phyloP scores from a whole-genome alignment of 2,888 invertebrate species.

The Nemurella pictetii region DNA sequence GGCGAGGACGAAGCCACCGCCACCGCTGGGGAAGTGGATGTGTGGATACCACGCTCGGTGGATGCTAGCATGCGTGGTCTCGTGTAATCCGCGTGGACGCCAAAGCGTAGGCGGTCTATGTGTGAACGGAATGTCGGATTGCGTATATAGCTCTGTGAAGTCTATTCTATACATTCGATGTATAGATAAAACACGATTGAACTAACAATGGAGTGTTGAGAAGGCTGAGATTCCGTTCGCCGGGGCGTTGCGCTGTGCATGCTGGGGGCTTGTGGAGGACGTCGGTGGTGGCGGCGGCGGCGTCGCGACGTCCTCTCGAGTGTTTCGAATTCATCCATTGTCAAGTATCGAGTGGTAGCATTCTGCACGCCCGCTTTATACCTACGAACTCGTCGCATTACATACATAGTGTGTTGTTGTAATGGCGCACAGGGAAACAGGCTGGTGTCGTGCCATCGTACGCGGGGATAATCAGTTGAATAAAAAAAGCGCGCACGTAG shows the following conservation, averaged over 20 bases:
- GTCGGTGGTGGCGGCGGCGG: not conserved
- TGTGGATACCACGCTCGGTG: not conserved
- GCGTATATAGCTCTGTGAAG: no score
- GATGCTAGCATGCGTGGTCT: not conserved
- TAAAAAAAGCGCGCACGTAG: constrained; percentile 5
- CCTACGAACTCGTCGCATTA: not conserved
- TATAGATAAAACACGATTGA: constrained; percentile 25
- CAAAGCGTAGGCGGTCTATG: not conserved
- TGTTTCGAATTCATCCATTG: not conserved
- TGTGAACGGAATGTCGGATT: not conserved
- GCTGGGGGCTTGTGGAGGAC: not conserved
- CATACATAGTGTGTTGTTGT: not conserved
- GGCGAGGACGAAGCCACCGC: not conserved
- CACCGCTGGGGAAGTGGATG: not conserved
- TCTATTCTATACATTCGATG: constrained; percentile 8
- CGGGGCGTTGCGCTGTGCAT: not conserved
- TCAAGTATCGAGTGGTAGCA: not conserved
- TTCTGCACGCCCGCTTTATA: not conserved
- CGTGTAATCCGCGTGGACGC: not conserved
- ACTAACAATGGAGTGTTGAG: constrained; percentile 20
- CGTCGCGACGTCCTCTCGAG: not conserved
- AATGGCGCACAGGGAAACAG: not conserved
- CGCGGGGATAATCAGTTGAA: not conserved
- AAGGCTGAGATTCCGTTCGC: not conserved
- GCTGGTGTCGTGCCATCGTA: not conserved